These are phyloP conservation scores for Drosophila murphyi DNA, from an alignment of 1,140 invertebrate genomes.

Conservation along the genomic window DNA sequence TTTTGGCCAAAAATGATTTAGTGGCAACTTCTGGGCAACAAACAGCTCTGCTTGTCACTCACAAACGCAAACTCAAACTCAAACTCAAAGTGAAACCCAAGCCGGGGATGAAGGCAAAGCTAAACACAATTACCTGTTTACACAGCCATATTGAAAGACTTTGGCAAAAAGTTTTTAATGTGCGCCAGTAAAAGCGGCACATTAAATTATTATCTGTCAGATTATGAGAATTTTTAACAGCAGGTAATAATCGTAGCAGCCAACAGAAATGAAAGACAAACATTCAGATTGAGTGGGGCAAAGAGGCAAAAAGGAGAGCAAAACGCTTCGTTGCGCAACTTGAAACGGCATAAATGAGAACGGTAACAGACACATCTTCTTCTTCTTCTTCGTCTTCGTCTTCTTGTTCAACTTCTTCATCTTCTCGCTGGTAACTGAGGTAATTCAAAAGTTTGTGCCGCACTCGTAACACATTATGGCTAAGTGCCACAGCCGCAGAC, in stretches of 20 bases:
- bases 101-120: neutral
- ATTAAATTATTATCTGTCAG: conserved; percentile 81
- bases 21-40: conserved; percentile 34
- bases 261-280: conserved; percentile 71
- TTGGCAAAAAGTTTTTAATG: conserved; percentile 80
- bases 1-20: conserved; percentile 57
- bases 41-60: conserved; percentile 54
- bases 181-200: conserved; percentile 69
- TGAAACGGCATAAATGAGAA: conserved; percentile 80
- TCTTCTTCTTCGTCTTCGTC: conserved; percentile 8
- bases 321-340: conserved; percentile 74
- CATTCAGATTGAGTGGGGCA: conserved; percentile 40
- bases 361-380: conserved; percentile 59
- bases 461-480: conserved; percentile 57
- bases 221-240: conserved; percentile 82
- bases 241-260: conserved; percentile 78
- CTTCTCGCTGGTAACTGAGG: conserved; percentile 63
- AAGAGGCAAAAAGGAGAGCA: neutral
- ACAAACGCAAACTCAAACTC: conserved; percentile 11
- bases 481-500: conserved; percentile 52
- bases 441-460: conserved; percentile 78
- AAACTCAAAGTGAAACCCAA: neutral
- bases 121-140: conserved; percentile 74
- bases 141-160: conserved; percentile 72
- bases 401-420: conserved; percentile 18